A percentile compares a stretch with the other conserved stretches of the same genome.
Conservation (phyloP, 2,888 invertebrate species). For the Cephus rjabovi region DNA sequence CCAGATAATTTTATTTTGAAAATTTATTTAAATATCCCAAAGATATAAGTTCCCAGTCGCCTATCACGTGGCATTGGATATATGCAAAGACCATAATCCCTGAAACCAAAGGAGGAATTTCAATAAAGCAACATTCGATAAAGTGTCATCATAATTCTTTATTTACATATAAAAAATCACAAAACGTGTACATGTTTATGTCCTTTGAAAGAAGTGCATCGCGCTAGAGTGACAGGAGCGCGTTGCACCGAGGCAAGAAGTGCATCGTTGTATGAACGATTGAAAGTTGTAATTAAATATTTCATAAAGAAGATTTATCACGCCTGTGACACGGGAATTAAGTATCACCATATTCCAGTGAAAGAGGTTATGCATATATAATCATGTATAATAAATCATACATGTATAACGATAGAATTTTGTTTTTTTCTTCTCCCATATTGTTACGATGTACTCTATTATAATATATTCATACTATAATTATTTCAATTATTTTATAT, state of each 20-base stretch:
- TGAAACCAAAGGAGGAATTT: background rate
- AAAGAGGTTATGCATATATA: background rate
- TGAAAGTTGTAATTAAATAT: conserved; percentile 15
- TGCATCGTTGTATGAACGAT: conserved; percentile 16
- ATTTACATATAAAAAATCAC: conserved; percentile 39
- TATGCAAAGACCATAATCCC: too few species aligned
- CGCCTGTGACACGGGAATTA: conserved; percentile 9
- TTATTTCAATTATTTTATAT: conserved; percentile 41
- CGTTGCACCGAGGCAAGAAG: conserved; percentile 20
- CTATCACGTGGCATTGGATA: too few species aligned
- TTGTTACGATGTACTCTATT: conserved; percentile 17
- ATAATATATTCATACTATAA: conserved; percentile 24
- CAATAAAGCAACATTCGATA: background rate
- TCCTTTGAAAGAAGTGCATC: conserved; percentile 17
- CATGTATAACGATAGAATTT: conserved; percentile 21
- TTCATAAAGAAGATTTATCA: conserved; percentile 17
- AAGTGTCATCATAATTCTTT: conserved; percentile 28
- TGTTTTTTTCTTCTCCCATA: conserved; percentile 10
- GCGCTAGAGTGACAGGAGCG: conserved; percentile 14
- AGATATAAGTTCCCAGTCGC: background rate
- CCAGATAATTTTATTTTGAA: background rate
- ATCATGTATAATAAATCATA: background rate
- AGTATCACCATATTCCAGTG: background rate
- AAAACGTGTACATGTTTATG: conserved; percentile 9
- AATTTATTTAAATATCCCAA: background rate